A percentile compares a stretch with the other conserved stretches of the same genome.
These are phyloP conservation scores for Brachylomia viminalis DNA, from an alignment of 2,888 invertebrate genomes.

Conservation along the genomic window DNA sequence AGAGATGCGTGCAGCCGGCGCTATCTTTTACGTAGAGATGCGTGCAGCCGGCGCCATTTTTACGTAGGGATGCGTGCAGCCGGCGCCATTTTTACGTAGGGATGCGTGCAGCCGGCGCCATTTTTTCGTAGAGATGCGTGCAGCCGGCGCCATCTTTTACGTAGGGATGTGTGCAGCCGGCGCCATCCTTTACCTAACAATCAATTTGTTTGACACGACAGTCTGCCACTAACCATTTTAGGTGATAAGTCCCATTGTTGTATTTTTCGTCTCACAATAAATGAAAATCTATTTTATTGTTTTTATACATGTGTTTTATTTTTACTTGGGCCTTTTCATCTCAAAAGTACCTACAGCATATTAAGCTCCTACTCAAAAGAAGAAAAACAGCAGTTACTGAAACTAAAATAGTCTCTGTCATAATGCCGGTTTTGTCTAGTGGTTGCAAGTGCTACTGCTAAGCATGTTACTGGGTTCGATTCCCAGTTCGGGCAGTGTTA, in stretches of 20 bases:
- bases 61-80: conserved; percentile 48
- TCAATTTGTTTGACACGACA: conserved; percentile 88
- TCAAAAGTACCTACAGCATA: not conserved
- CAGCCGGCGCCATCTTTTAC: conserved; percentile 8
- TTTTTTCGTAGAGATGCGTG: conserved; percentile 60
- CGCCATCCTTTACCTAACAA: conserved; percentile 75
- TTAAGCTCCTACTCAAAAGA: not conserved
- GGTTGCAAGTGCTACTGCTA: not conserved
- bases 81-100: conserved; percentile 62
- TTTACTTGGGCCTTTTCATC: conserved; percentile 59
- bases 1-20: conserved; percentile 38
- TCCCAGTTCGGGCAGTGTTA: not conserved
- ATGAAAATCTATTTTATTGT: conserved; percentile 91
- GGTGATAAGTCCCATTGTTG: conserved; percentile 91
- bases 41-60: conserved; percentile 60
- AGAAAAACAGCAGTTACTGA: not conserved
- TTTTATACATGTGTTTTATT: conserved; percentile 88
- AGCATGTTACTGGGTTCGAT: not conserved
- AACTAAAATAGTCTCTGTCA: not conserved
- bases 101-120: conserved; percentile 39
- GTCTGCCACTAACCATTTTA: conserved; percentile 90
- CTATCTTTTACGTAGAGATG: conserved; percentile 64
- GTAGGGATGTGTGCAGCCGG: conserved; percentile 62
- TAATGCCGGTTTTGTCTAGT: not conserved
- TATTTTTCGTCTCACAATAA: conserved; percentile 91